Evolutionary conservation across 2,113 vertebrate genomes (phyloP), one percentile per base, ranked within the genome.

Genomic region (Rhadina sibilatrix): DNA sequence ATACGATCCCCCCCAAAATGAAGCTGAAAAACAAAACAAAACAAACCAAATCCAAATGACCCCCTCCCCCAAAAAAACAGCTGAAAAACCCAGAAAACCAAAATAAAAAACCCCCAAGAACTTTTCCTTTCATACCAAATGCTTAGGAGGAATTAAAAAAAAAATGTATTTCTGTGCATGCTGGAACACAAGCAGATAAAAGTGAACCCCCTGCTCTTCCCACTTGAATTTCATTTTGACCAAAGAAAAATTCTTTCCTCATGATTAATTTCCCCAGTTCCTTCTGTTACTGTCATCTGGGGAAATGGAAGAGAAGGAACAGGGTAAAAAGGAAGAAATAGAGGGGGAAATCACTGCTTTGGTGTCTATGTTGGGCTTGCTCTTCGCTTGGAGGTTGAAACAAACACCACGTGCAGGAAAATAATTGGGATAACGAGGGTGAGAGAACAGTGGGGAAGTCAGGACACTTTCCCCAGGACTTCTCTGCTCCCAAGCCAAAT

Each of bases 121-220:
- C 10, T 69, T 72, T 31, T 70, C 38, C 72, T 93, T 88, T 82
- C 80, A 79, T 49, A 54, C 8, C n/a, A 69, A 56, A 76, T 11
- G 31, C 40, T 88, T 80, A 27, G 9, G 78, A 80, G 37, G 46
- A 85, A 77, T 57, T 65, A 4, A 6, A 85, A 4, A n/a, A 6
- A 83, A 78, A 56, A 81, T 30, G 12, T 9, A 38, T 77, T 92
- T 90, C 71, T 88, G 46, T 35, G 59, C 16, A 2, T 31, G n/a
- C n/a, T 86, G 68, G 33, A 90, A 77, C 46, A 90, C 37, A 80
- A n/a, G 81, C 66, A 79, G 84, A 88, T 86, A 65, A 93, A 90
- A 92, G 49, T 53, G 50, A 80, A 60, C 23, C 5, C 15, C 20
- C 52, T 72, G 65, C 30, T 72, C 87, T 92, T 81, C 53, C 70